Base-by-base conservation (phyloP, 2,888 invertebrate genomes). In the Pheosia gnoma region DNA sequence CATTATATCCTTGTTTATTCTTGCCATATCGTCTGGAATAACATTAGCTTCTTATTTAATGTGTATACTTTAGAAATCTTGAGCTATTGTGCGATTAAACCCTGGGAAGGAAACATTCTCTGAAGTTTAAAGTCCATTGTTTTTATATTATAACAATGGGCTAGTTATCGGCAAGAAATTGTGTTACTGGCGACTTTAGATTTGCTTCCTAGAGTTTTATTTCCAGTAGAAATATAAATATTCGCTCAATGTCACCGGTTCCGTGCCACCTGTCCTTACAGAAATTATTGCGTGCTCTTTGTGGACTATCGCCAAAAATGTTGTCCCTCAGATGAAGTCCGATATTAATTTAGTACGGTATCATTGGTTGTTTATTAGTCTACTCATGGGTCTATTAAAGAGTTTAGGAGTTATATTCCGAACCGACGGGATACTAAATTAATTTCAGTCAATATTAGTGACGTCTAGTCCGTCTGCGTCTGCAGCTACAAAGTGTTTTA, bases 271-370 rank as follows among this genome's bases (percentile, higher is more conserved):
- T 78, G 75, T 70, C 72, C 60, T 59, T 54, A 45, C 59, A 61
- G 54, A 57, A 67, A 77, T 77, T 61, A 74, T 66, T 72, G 60
- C 59, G 41, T 57, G 59, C 66, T 74, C 69, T 74, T 67, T 64
- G 74, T 84, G 85, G 85, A 74, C 67, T 51, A 59, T 41, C 62
- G 83, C 86, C 85, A 85, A 84, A 78, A 75, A 58, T 57, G 54
- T 37, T 11, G 59, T 57, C 64, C 66, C 70, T 49, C 62, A 61
- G 67, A 60, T 65, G 51, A 56, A 61, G 63, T 68, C n/a, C 57
- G 60, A 68, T 67, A 69, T 62, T 70, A 72, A 67, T 70, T 70
- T 64, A 70, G 57, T 67, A 60, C 58, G 63, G 57, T 65, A 7
- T 59, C 64, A 71, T 66, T 66, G 62, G 43, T 65, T 59, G 59